Percentiles rank a stretch among this genome's conserved stretches.
These are phyloP conservation scores for Apostichopus leukothele DNA, from an alignment of 53 echinoderm and acorn worm species.

Conservation along the genomic window DNA sequence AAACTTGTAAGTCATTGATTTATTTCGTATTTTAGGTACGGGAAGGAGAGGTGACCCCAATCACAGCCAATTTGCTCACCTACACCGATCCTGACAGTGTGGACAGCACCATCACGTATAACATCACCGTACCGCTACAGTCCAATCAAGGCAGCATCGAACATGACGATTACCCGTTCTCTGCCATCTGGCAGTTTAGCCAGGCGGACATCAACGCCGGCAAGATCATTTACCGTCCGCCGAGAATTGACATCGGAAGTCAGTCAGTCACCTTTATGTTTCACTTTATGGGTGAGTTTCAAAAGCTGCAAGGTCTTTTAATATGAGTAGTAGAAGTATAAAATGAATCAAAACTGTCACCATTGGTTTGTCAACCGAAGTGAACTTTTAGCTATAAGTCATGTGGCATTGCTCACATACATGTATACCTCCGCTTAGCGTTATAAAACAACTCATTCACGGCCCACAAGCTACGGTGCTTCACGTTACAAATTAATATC, in stretches of 20 bases:
- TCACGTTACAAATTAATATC: no score
- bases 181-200: slow-evolving; percentile 68
- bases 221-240: slow-evolving; percentile 86
- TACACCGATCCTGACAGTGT: slow-evolving; percentile 91
- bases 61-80: slow-evolving; percentile 67
- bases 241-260: slow-evolving; percentile 61
- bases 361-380: no score
- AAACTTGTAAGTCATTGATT: not conserved
- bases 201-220: slow-evolving; percentile 94
- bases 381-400: no score
- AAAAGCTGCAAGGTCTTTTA: no score
- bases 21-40: slow-evolving; percentile 56
- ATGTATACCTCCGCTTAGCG: no score
- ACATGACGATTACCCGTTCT: slow-evolving; percentile 65
- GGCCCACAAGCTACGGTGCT: no score
- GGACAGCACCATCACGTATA: slow-evolving; percentile 78
- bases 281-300: slow-evolving; percentile 79
- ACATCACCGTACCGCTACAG: slow-evolving; percentile 75
- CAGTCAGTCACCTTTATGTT: slow-evolving; percentile 57
- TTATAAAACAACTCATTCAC: no score
- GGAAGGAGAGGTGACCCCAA: slow-evolving; percentile 70
- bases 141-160: slow-evolving; percentile 78
- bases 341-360: no score
- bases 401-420: no score
- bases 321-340: no score